A percentile compares a stretch with the other conserved stretches of the same genome.
phyloP scores from a whole-genome alignment of 1,140 invertebrate genomes.

The Andrena cerasifolii region DNA sequence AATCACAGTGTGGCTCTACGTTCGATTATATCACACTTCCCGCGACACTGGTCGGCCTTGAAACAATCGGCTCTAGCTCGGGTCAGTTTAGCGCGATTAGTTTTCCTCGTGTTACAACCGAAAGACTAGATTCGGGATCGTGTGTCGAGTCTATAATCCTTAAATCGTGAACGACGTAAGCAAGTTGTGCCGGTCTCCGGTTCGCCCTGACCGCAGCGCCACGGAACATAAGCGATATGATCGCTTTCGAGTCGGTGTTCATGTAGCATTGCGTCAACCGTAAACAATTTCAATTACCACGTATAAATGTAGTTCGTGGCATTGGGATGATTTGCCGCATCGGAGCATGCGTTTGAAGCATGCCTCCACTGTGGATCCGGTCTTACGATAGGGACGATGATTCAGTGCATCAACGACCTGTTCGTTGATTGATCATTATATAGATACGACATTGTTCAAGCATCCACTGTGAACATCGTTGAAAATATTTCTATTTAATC shows the following conservation, averaged over 20 bases:
- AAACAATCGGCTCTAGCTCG: constrained; percentile 14
- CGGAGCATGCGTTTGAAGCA: not conserved
- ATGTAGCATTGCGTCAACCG: constrained; percentile 40
- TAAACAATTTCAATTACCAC: constrained; percentile 47
- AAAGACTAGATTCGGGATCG: not conserved
- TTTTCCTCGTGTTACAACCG: not conserved
- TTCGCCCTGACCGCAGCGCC: not conserved
- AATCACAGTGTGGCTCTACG: not conserved
- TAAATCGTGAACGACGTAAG: not conserved
- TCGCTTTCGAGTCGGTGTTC: constrained; percentile 1
- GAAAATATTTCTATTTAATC: too few relatives aligned
- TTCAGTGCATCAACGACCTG: not conserved
- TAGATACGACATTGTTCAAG: not conserved
- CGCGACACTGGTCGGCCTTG: constrained; percentile 26
- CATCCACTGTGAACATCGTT: too few relatives aligned
- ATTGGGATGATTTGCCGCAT: constrained; percentile 15
- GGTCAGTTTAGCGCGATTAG: not conserved
- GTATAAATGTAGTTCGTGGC: not conserved
- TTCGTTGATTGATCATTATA: too few relatives aligned
- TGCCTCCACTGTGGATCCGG: not conserved
- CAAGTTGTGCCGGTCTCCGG: not conserved
- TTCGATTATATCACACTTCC: not conserved
- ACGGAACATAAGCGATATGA: not conserved
- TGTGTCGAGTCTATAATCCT: not conserved
- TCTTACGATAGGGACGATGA: not conserved